Percentiles rank a stretch among this genome's conserved stretches.
These are phyloP conservation scores for Nomia melanderi DNA, from an alignment of 1,140 invertebrate genomes.

Conservation along the genomic window DNA sequence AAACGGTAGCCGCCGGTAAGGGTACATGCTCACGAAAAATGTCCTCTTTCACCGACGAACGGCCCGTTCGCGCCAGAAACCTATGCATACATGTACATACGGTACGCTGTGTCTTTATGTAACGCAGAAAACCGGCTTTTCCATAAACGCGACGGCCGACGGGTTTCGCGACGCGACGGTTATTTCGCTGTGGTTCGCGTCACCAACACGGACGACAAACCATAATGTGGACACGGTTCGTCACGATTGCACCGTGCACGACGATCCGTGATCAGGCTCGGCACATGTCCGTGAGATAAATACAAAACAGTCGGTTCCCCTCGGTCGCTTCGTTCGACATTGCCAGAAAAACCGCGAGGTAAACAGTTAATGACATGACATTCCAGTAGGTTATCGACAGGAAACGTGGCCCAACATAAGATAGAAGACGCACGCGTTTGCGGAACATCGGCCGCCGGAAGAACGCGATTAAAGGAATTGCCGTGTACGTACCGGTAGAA, in stretches of 20 bases:
- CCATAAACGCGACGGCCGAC: constrained; percentile 35
- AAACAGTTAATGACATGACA: no score
- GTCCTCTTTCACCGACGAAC: constrained; percentile 21
- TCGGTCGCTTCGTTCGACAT: no score
- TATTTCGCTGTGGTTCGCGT: background rate
- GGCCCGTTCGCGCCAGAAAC: constrained; percentile 6
- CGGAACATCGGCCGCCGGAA: background rate
- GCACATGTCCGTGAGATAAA: background rate
- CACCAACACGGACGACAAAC: constrained; percentile 3
- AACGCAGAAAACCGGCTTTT: constrained; percentile 42
- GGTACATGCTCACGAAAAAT: background rate
- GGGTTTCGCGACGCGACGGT: background rate
- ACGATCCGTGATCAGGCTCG: no score
- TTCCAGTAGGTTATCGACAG: no score
- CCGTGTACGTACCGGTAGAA: background rate
- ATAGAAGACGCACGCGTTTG: no score
- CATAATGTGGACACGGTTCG: background rate
- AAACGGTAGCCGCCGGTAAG: background rate
- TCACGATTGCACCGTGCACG: background rate
- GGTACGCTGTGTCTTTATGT: constrained; percentile 26
- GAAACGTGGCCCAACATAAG: no score
- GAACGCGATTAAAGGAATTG: background rate
- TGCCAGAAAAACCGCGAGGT: no score
- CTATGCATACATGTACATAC: background rate
- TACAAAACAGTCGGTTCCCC: no score